Conservation (phyloP, 2,888 invertebrate species). For the Eristalis pertinax region DNA sequence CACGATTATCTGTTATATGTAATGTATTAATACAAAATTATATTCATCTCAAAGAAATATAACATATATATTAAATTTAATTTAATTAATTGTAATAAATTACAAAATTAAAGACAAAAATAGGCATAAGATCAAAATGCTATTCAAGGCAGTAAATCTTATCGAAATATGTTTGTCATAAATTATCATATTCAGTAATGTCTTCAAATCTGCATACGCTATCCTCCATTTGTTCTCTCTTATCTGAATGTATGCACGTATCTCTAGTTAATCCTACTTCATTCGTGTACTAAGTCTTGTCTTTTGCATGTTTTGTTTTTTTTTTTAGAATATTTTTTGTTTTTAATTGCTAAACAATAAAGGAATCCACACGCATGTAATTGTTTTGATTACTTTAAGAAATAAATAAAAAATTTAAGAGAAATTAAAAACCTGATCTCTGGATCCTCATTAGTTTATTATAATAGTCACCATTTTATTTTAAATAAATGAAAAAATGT, state of each 20-base stretch:
- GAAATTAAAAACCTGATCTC: background rate
- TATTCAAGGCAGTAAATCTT: background rate
- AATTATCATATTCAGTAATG: background rate
- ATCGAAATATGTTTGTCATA: background rate
- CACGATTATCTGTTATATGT: background rate
- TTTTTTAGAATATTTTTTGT: background rate
- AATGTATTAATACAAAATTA: background rate
- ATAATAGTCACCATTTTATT: background rate
- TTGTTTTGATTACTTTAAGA: background rate
- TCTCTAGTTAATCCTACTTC: background rate
- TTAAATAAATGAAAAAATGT: background rate
- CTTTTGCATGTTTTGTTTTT: background rate
- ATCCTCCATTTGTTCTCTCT: background rate
- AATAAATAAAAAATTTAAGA: background rate
- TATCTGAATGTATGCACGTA: background rate
- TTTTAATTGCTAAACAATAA: background rate
- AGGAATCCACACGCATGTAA: background rate
- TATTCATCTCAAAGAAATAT: background rate
- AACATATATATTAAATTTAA: background rate
- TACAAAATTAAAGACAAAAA: conserved; percentile 51
- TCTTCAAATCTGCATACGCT: background rate
- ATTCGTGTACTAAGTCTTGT: background rate
- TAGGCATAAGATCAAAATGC: conserved; percentile 19
- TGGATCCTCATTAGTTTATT: background rate
- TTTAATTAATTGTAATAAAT: conserved; percentile 36